Conservation (phyloP, 2,113 vertebrate genomes). For the Romanogobio albipinnatus region DNA sequence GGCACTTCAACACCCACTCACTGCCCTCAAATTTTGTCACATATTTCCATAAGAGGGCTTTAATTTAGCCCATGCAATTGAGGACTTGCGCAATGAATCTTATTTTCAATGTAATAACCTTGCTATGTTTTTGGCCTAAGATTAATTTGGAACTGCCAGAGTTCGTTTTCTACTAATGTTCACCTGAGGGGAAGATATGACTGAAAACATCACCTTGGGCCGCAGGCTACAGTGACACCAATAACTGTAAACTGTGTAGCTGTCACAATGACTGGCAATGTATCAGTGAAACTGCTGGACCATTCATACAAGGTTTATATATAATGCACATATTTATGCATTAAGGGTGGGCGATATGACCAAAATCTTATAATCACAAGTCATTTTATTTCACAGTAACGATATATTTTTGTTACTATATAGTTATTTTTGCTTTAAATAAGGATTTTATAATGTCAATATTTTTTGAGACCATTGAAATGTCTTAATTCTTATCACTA, state of each 20-base stretch:
- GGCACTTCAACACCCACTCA: conserved; percentile 26
- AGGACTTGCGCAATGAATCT: neutral
- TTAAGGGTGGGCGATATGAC: no score
- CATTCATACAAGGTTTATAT: neutral
- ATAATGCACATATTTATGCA: no score
- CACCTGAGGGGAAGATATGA: conserved; percentile 4
- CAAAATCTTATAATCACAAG: no score
- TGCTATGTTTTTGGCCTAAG: conserved; percentile 9
- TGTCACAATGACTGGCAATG: conserved; percentile 15
- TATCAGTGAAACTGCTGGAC: neutral
- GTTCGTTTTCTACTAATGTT: conserved; percentile 26
- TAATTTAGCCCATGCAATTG: conserved; percentile 6
- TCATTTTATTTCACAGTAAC: no score
- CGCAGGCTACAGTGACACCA: neutral
- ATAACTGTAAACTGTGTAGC: conserved; percentile 24
- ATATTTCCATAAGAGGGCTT: conserved; percentile 7
- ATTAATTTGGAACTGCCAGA: conserved; percentile 14
- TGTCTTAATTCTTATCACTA: no score
- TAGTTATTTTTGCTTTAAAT: no score
- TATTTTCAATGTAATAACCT: conserved; percentile 22
- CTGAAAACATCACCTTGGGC: conserved; percentile 27
- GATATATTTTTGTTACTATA: no score
- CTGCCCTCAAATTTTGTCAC: conserved; percentile 10
- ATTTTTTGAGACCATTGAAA: no score
- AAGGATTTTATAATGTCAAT: no score